These are phyloP conservation scores for Pammene fasciana DNA, from an alignment of 2,888 invertebrate genomes.

Conservation along the genomic window DNA sequence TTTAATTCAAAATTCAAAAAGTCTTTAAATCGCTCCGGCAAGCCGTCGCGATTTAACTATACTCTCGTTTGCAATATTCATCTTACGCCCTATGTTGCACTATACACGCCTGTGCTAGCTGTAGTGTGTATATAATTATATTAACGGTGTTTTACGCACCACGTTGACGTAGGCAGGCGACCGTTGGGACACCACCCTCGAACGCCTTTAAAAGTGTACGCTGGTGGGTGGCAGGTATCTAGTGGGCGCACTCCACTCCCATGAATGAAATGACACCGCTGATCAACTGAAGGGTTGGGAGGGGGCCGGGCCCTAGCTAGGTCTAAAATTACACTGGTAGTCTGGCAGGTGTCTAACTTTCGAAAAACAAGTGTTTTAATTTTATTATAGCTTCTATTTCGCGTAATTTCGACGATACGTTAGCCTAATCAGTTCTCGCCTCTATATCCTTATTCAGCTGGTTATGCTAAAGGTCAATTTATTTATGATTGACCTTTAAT, in stretches of 20 bases:
- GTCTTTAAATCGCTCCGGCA: too few relatives aligned
- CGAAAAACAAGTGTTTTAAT: slow-evolving; percentile 17
- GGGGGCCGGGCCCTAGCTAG: slow-evolving; percentile 24
- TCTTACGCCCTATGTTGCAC: too few relatives aligned
- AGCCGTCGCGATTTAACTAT: too few relatives aligned
- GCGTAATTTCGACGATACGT: not conserved
- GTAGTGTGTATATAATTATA: too few relatives aligned
- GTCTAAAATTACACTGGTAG: slow-evolving; percentile 32
- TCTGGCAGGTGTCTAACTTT: slow-evolving; percentile 20
- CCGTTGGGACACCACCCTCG: slow-evolving; percentile 25
- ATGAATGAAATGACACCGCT: slow-evolving; percentile 39
- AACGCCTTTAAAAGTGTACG: slow-evolving; percentile 30
- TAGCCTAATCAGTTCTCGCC: not conserved
- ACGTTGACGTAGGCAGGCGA: slow-evolving; percentile 25
- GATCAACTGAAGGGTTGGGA: slow-evolving; percentile 30
- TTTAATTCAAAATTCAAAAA: too few relatives aligned
- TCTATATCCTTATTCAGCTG: not conserved
- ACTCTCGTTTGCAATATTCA: too few relatives aligned
- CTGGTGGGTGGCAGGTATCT: slow-evolving; percentile 28
- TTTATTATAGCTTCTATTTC: not conserved
- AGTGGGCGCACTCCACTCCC: slow-evolving; percentile 37
- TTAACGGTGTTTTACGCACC: not conserved
- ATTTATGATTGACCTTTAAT: not conserved
- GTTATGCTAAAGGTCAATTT: not conserved
- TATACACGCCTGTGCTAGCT: too few relatives aligned